Base-by-base conservation (phyloP, 2,888 invertebrate species). In the Acleris sparsana region DNA sequence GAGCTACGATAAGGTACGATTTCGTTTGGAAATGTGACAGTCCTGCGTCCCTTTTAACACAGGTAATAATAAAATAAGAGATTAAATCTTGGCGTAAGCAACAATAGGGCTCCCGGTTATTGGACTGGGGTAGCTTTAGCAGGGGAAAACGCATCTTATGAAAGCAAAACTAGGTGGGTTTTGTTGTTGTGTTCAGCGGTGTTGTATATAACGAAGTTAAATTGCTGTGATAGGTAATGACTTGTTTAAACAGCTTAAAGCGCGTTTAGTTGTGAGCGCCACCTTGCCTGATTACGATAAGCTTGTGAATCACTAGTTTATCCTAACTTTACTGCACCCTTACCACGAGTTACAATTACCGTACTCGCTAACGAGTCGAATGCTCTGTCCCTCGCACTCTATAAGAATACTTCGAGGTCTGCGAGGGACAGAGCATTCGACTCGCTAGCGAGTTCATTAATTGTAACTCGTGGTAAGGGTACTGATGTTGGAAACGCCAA, bases 41-140 rank as follows among this genome's bases (percentile, higher is more conserved):
- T 59, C 70, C 71, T 69, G 75, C 72, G 81, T 82, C 85, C 84
- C 85, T 87, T 84, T 86, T 80, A 82, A 84, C 81, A 78, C 85
- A 87, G 87, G 88, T 88, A 87, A 89, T 87, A 89, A 88, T 88
- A 88, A 88, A 89, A 88, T 88, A 87, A 86, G 86, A 89, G 89
- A 89, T 89, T 87, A 89, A 87, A 89, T 89, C 89, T 89, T 88
- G 82, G 86, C 87, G 86, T 88, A 88, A 88, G 86, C 88, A 87
- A 89, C 89, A 89, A 88, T 89, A 86, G 86, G 85, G 85, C 83
- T 85, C 82, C 82, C 80, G 84, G 85, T 85, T 85, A 87, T 86
- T 86, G 85, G 81, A 84, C 81, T 80, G 80, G 81, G 81, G 83
- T 72, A 58, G 49, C 29, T 57, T 2, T 22, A 59, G 43, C 75